Evolutionary conservation across 1,140 invertebrate species (phyloP), one percentile per base, ranked within the genome.

Genomic region (Diachasmimorpha longicaudata): DNA sequence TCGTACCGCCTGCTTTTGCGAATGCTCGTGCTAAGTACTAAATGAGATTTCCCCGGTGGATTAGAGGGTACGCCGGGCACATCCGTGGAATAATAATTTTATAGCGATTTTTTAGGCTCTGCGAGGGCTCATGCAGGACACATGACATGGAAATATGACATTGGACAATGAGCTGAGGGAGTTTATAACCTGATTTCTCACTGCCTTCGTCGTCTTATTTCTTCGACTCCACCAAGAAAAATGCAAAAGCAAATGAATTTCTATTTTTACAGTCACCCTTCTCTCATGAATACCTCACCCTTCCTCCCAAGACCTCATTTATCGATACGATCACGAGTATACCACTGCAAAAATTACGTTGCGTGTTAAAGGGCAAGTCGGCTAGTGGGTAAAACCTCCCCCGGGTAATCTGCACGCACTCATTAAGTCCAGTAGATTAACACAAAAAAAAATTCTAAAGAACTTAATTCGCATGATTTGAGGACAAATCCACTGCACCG

Each of bases 1-100:
- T 66, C 2, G 11, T 16, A 42, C 11, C 1, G 21, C 21, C 16
- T 9, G 42, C 19, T 48, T 55, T 52, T 25, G 44, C 25, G 9
- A 58, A 39, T 23, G 69, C 52, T 14, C 11, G 25, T 19, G 21
- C n/a, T 6, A 58, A 55, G 25, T 31, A 58, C 48, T 42, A 63
- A 73, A 66, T 66, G 52, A 73, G 19, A 73, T 73, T 73, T 66
- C 71, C 71, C 71, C 9, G 39, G 71, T 39, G 52, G 6, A 52
- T 52, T 52, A 42, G 1, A 42, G 13, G 1, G 44, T n/a, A 46
- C 11, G n/a, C 44, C 11, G 44, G 44, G 44, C 9, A n/a, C 44
- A 46, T 46, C n/a, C n/a, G 11, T 9, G n/a, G 48, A 52, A 52
- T 52, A 16, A 19, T 10, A 52, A 52, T 52, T 52, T 3, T 52